Evolutionary conservation across 2,888 invertebrate genomes (phyloP).

Genomic region (Macaria notata): DNA sequence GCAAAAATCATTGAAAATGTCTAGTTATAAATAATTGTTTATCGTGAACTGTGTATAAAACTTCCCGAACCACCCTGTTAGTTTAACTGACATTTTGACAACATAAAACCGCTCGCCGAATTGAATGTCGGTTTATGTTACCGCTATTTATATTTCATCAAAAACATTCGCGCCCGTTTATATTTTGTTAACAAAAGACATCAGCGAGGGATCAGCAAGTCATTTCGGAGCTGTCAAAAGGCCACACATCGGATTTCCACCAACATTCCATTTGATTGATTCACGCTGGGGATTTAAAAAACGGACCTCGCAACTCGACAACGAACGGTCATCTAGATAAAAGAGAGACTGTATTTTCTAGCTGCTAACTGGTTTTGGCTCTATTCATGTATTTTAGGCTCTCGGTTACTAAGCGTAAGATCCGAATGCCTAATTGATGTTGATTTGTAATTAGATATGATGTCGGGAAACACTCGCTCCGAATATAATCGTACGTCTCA

Average conservation of each 20-base stretch:
- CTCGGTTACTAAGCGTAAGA: no score
- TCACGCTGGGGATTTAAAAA: constrained; percentile 2
- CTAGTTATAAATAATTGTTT: no score
- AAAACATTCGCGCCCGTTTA: constrained; percentile 1
- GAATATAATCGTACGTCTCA: no score
- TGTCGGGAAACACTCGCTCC: not conserved
- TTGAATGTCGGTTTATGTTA: not conserved
- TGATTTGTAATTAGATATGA: constrained; percentile 6
- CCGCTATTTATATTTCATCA: not conserved
- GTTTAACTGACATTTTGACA: constrained; percentile 12
- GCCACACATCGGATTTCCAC: constrained; percentile 15
- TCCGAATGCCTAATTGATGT: not conserved
- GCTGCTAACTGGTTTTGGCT: no score
- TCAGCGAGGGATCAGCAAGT: constrained; percentile 16
- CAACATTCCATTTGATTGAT: constrained; percentile 16
- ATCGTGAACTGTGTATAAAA: not conserved
- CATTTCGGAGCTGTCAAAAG: constrained; percentile 19
- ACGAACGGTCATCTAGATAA: no score
- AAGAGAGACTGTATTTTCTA: no score
- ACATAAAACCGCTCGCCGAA: constrained; percentile 7
- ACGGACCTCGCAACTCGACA: not conserved
- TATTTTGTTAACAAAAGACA: constrained; percentile 19
- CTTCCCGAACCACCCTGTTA: not conserved
- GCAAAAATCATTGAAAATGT: no score
- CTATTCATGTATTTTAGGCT: no score